Percentiles rank a stretch among this genome's conserved stretches.
phyloP scores from a whole-genome alignment of 2,797 vertebrate species.

The Rhinogobio ventralis region DNA sequence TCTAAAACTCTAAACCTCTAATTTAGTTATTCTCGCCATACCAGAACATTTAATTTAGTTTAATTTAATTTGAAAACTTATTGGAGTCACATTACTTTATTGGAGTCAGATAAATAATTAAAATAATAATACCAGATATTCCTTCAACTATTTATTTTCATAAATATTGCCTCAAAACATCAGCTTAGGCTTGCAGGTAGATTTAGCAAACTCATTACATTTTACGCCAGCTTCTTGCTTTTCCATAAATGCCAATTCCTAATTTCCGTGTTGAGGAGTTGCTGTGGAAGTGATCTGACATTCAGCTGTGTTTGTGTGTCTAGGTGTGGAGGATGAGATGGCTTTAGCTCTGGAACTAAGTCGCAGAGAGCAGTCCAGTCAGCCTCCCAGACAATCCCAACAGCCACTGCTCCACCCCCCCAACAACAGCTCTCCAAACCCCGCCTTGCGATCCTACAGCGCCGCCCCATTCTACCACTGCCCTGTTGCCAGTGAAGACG shows the following conservation, averaged over 20 bases:
- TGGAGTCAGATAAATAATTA: too few relatives aligned
- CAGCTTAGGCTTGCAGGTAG: neutral
- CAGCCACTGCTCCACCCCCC: slow-evolving; percentile 61
- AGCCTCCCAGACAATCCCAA: slow-evolving; percentile 49
- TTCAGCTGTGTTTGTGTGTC: slow-evolving; percentile 21
- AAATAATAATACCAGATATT: neutral
- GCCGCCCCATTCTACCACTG: slow-evolving; percentile 79
- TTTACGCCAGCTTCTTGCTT: neutral
- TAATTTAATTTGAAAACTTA: too few relatives aligned
- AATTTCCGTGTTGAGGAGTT: neutral
- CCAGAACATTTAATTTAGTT: neutral
- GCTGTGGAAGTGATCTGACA: neutral
- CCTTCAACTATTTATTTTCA: neutral
- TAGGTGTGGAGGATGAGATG: slow-evolving; percentile 93
- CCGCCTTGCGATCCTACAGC: slow-evolving; percentile 75
- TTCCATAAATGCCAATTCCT: too few relatives aligned
- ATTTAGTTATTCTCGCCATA: neutral
- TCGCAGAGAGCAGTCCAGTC: slow-evolving; percentile 81
- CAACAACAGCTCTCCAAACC: slow-evolving; percentile 59
- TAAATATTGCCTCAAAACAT: neutral
- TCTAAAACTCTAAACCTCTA: too few relatives aligned
- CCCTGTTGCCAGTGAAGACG: slow-evolving; percentile 74
- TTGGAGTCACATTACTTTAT: neutral
- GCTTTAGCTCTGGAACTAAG: slow-evolving; percentile 93
- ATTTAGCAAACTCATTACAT: neutral